These are phyloP conservation scores for Vidua chalybeata DNA, from an alignment of 2,113 vertebrate genomes.

Conservation along the genomic window DNA sequence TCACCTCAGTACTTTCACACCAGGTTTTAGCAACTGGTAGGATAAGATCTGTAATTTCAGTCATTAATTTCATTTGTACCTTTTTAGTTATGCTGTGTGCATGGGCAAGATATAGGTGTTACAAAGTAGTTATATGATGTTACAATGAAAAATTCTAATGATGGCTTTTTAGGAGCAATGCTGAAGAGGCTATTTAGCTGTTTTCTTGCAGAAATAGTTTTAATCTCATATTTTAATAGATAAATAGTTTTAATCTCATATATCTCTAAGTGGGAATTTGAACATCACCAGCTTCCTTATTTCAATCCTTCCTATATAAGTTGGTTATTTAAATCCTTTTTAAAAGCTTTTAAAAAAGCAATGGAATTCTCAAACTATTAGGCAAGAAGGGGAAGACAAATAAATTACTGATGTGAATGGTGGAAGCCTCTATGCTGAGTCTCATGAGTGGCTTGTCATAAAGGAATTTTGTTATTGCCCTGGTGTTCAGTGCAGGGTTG, in stretches of 20 bases:
- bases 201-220: neutral
- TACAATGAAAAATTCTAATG: neutral
- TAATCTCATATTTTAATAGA: neutral
- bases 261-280: neutral
- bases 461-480: fast-evolving
- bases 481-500: neutral
- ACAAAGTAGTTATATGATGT: neutral
- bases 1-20: neutral
- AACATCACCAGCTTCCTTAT: neutral
- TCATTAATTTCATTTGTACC: neutral
- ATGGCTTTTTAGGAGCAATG: neutral
- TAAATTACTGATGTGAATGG: neutral
- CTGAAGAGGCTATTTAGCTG: neutral
- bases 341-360: neutral
- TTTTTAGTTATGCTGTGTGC: neutral
- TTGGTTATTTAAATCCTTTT: neutral
- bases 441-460: neutral
- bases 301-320: neutral
- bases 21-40: neutral
- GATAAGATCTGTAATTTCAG: neutral
- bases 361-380: neutral
- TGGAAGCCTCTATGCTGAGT: neutral
- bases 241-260: neutral
- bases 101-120: neutral
- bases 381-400: neutral